Evolutionary conservation across 64 coral and sea anemone species (phyloP).

Genomic region (Montipora cactus): DNA sequence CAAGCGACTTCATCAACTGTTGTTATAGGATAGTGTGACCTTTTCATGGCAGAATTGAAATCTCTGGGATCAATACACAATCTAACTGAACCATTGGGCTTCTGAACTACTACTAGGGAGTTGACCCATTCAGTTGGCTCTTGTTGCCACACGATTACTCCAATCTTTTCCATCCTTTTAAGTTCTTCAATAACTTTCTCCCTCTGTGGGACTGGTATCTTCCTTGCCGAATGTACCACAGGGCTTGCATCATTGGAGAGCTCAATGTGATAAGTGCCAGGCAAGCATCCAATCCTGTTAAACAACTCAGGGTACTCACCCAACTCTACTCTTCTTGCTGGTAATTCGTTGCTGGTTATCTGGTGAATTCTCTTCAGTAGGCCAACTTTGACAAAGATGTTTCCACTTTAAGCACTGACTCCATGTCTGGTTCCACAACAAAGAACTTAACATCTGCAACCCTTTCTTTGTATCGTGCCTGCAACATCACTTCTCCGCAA

Average conservation of each 20-base stretch:
- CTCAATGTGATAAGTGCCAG: not conserved
- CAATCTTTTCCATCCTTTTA: conserved; percentile 25
- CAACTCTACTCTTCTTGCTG: too few relatives aligned
- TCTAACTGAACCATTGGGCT: conserved; percentile 48
- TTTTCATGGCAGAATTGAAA: conserved; percentile 64
- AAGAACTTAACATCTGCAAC: too few relatives aligned
- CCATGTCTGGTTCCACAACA: too few relatives aligned
- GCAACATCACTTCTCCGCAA: not conserved
- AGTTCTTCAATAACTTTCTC: conserved; percentile 31
- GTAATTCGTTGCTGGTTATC: too few relatives aligned
- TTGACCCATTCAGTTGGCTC: conserved; percentile 50
- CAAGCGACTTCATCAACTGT: conserved; percentile 71
- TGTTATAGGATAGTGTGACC: conserved; percentile 62
- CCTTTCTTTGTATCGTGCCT: too few relatives aligned
- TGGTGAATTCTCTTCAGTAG: too few relatives aligned
- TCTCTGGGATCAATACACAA: conserved; percentile 62
- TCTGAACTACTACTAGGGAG: conserved; percentile 40
- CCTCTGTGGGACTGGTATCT: conserved; percentile 18
- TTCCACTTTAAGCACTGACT: too few relatives aligned
- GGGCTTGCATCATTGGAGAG: not conserved
- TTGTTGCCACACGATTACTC: conserved; percentile 4
- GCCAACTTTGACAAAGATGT: too few relatives aligned
- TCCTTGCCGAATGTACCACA: conserved; percentile 15
- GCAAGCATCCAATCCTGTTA: conserved; percentile 20
- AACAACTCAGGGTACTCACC: not conserved